These are phyloP conservation scores for Deilephila elpenor DNA, from an alignment of 2,888 invertebrate species.

Conservation along the genomic window DNA sequence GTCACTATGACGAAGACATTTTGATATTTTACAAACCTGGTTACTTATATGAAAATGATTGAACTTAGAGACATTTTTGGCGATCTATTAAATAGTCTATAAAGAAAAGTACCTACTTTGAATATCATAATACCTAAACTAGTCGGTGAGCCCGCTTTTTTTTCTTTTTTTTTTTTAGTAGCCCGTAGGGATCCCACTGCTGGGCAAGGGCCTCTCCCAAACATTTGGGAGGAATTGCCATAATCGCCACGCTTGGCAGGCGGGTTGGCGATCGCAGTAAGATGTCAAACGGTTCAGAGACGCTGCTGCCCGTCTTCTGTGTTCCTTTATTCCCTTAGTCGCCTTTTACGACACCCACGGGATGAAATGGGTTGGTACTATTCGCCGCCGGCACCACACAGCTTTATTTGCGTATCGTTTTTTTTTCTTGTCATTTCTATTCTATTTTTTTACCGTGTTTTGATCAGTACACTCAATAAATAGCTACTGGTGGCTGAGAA, in stretches of 20 bases:
- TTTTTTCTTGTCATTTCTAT: slow-evolving; percentile 34
- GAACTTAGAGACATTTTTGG: slow-evolving; percentile 37
- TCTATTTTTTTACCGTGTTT: slow-evolving; percentile 32
- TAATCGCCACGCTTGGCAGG: slow-evolving; percentile 30
- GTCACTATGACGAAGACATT: slow-evolving; percentile 37
- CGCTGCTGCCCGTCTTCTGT: slow-evolving; percentile 38
- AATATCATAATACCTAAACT: slow-evolving; percentile 28
- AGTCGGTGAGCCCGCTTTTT: slow-evolving; percentile 24
- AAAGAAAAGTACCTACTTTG: slow-evolving; percentile 37
- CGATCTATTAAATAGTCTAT: slow-evolving; percentile 37
- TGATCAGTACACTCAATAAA: slow-evolving; percentile 38
- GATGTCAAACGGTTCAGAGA: slow-evolving; percentile 40
- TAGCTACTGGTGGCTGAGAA: slow-evolving; percentile 38
- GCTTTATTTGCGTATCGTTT: slow-evolving; percentile 38
- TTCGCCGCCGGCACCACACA: slow-evolving; percentile 38
- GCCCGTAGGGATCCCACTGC: too few relatives aligned
- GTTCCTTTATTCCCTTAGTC: slow-evolving; percentile 35
- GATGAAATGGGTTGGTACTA: slow-evolving; percentile 37
- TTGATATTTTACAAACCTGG: slow-evolving; percentile 37
- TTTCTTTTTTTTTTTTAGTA: slow-evolving; percentile 35
- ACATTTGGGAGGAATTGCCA: too few relatives aligned
- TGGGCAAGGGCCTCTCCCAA: too few relatives aligned
- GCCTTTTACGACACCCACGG: too few relatives aligned
- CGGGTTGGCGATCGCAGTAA: slow-evolving; percentile 37
- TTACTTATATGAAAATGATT: slow-evolving; percentile 36